These are phyloP conservation scores for Diarsia rubi DNA, from an alignment of 2,888 invertebrate species.

Conservation along the genomic window DNA sequence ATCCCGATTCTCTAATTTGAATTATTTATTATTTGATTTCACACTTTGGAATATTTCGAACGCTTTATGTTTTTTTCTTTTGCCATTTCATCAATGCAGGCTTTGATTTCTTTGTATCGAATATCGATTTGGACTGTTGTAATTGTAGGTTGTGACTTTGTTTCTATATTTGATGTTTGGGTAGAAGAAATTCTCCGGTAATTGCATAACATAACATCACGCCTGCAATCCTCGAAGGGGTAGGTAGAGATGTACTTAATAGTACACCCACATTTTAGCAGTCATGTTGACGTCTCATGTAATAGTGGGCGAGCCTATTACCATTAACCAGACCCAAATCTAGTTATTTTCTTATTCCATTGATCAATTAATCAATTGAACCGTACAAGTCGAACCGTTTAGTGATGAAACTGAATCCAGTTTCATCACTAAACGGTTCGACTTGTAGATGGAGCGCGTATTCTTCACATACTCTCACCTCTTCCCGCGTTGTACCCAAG, in stretches of 20 bases:
- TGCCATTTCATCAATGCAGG: slow-evolving; percentile 48
- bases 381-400: no score
- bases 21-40: slow-evolving; percentile 90
- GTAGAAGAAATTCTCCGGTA: not conserved
- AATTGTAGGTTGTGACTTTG: slow-evolving; percentile 43
- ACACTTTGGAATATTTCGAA: slow-evolving; percentile 78
- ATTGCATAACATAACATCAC: no score
- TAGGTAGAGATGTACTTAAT: no score
- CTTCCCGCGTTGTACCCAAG: slow-evolving; percentile 19
- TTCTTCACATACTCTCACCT: not conserved
- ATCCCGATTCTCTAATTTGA: slow-evolving; percentile 87
- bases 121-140: slow-evolving; percentile 49
- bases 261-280: no score
- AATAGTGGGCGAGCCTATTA: no score
- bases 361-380: no score
- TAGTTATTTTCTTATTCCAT: not conserved
- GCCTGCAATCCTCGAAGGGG: no score
- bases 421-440: not conserved
- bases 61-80: slow-evolving; percentile 62
- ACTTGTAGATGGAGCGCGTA: not conserved
- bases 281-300: no score
- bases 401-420: no score
- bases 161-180: slow-evolving; percentile 43
- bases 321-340: no score
- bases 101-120: slow-evolving; percentile 59